Base-by-base conservation (phyloP, 1,140 invertebrate genomes). In the Drosophila pectinifera region DNA sequence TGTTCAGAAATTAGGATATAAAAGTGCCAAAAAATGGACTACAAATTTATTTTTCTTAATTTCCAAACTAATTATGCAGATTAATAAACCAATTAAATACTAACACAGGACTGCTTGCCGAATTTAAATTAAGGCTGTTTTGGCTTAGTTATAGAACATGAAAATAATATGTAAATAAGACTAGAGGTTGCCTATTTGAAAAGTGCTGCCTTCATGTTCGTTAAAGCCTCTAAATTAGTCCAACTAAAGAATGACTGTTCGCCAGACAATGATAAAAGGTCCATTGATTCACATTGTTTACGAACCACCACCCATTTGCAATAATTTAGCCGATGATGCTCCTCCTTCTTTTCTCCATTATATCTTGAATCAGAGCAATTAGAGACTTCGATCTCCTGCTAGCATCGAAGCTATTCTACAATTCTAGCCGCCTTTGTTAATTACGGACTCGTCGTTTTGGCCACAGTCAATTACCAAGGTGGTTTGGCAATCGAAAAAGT, bases 401-500 rank as follows among this genome's bases (percentile, higher is more conserved):
- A 14, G 46, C 5, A 31, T 42, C 10, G 34, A n/a, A 22, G 34
- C 31, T 24, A 31, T 34, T 31, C 16, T 38, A 46, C 39, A 46
- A 62, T 53, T 61, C 51, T 46, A 34, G 13, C 31, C 51, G 43
- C 43, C 24, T 39, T 24, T 6, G 36, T 61, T 56, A 72, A 61
- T 68, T 75, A 58, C 45, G 31, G 34, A 38, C n/a, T 14, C 28
- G 22, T 46, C 55, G 61, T 43, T 36, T 57, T 13, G 18, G 41
- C 20, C 24, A 56, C 13, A 51, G 45, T 65, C 48, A 55, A 54
- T 65, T 65, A 67, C 63, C 51, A 41, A 68, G 38, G 58, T 64
- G 57, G 76, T 76, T 84, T 58, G 82, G 93, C 31, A 38, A 54
- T 41, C 24, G 43, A 49, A 49, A 31, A 57, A 63, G 58, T 39